Base-by-base conservation (phyloP, 2,888 invertebrate genomes). In the Dione juno region DNA sequence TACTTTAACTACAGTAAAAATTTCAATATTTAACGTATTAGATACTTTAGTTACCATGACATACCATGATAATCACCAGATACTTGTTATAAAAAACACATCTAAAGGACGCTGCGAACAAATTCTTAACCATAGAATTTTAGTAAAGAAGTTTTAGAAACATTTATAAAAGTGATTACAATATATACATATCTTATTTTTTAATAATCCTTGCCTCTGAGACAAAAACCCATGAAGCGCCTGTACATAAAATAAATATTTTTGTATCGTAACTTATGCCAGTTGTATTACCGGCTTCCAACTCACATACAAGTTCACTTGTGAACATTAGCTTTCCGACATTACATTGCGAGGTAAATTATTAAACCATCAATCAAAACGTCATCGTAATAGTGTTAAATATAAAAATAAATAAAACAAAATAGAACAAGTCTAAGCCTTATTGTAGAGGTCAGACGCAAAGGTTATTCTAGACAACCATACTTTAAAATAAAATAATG, bases 341-440 rank as follows among this genome's bases (percentile, higher is more conserved):
- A n/a, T 63, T 48, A 41, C 64, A 37, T 50, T 64, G 64, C 48
- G 37, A 37, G 64, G 52, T 64, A 64, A 64, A 52, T 52, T 64
- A 50, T 40, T 50, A 21, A 37, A 37, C 37, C 64, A 64, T 64
- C 64, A 64, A 64, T 64, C 64, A 64, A 64, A 64, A 64, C 37
- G 64, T 64, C 64, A n/a, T 3, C 50, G 64, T 50, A 64, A 52
- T 21, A 6, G 64, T 40, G 35, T 52, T 50, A 64, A 50, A 52
- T 64, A 19, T 40, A 28, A 5, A 28, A 28, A 48, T 50, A 64
- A 50, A 40, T 48, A 64, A 64, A 64, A 45, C 63, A 8, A 64
- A 64, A 21, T 52, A 35, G 19, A 64, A 64, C 9, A 1, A 64
- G 14, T 40, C 64, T 64, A 52, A 40, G 37, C 52, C 14, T 14